Percentiles rank a stretch among this genome's conserved stretches.
Evolutionary conservation across 2,888 invertebrate species (phyloP).

Genomic region (Melipona beecheii): DNA sequence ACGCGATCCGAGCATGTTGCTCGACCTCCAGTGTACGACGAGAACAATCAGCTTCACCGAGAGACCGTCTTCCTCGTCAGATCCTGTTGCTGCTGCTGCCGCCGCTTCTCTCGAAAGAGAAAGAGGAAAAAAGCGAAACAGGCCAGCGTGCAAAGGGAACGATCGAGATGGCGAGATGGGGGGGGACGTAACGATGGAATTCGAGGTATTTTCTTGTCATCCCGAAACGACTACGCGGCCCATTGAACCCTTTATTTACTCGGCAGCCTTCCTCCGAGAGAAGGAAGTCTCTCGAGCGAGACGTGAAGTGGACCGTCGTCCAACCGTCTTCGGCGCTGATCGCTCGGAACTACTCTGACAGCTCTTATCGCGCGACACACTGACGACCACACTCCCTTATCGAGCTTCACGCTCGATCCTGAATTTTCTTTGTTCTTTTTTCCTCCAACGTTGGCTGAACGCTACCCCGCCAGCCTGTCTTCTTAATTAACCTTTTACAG

Average conservation of each 20-base stretch:
- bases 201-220: conserved; percentile 73
- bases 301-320: conserved; percentile 54
- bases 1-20: conserved; percentile 55
- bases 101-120: conserved; percentile 22
- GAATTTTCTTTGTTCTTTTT: neutral
- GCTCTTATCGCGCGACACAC: conserved; percentile 41
- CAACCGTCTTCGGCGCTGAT: conserved; percentile 50
- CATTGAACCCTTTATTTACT: conserved; percentile 78
- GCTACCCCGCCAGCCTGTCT: neutral
- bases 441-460: neutral
- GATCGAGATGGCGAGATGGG: conserved; percentile 18
- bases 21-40: conserved; percentile 51
- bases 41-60: conserved; percentile 48
- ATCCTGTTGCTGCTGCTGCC: neutral
- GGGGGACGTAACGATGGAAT: conserved; percentile 63
- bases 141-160: conserved; percentile 26
- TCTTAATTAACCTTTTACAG: conserved; percentile 21
- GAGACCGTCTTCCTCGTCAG: conserved; percentile 15
- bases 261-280: conserved; percentile 52
- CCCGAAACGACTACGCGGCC: conserved; percentile 70
- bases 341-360: conserved; percentile 52
- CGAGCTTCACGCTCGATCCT: neutral
- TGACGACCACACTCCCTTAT: neutral
- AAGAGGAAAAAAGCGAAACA: conserved; percentile 29
- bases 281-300: conserved; percentile 64